Conservation (phyloP, 2,797 vertebrate species). For the Jordanella pulchra region DNA sequence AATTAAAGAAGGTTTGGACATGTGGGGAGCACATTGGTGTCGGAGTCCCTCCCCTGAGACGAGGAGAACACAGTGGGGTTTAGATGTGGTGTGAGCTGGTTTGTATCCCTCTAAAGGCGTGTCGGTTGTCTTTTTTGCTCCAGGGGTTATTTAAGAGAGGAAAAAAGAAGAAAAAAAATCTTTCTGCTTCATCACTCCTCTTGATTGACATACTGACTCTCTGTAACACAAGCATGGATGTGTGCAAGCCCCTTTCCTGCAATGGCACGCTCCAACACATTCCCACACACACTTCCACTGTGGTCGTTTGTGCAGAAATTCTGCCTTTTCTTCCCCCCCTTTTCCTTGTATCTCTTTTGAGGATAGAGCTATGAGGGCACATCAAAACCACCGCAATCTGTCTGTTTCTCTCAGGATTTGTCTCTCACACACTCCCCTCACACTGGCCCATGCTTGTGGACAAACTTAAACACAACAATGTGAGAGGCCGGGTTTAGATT, state of each 20-base stretch:
- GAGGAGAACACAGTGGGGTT: constrained; percentile 65
- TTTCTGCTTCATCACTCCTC: constrained; percentile 62
- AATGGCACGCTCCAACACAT: constrained; percentile 26
- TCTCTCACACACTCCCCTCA: constrained; percentile 63
- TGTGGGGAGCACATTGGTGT: constrained; percentile 79
- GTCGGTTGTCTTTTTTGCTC: constrained; percentile 61
- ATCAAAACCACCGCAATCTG: constrained; percentile 77
- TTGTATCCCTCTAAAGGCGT: constrained; percentile 75
- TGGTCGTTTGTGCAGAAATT: constrained; percentile 67
- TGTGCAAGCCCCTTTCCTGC: constrained; percentile 56
- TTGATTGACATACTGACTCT: constrained; percentile 71
- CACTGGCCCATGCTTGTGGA: constrained; percentile 48
- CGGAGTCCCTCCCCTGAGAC: constrained; percentile 50
- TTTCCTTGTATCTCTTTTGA: constrained; percentile 72
- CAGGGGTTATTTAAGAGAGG: constrained; percentile 47
- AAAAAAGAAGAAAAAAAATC: constrained; percentile 35
- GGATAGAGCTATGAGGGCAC: constrained; percentile 51
- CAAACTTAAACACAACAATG: constrained; percentile 71
- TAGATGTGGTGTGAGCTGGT: constrained; percentile 76
- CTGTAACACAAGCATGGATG: constrained; percentile 64
- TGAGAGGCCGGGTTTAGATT: constrained; percentile 34
- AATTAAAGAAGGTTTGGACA: constrained; percentile 55
- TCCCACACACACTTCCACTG: constrained; percentile 43
- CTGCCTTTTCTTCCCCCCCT: constrained; percentile 33
- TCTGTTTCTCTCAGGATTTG: constrained; percentile 72